Evolutionary conservation across 2,888 invertebrate genomes (phyloP), one percentile per base, ranked within the genome.

Genomic region (Drosophila dives): DNA sequence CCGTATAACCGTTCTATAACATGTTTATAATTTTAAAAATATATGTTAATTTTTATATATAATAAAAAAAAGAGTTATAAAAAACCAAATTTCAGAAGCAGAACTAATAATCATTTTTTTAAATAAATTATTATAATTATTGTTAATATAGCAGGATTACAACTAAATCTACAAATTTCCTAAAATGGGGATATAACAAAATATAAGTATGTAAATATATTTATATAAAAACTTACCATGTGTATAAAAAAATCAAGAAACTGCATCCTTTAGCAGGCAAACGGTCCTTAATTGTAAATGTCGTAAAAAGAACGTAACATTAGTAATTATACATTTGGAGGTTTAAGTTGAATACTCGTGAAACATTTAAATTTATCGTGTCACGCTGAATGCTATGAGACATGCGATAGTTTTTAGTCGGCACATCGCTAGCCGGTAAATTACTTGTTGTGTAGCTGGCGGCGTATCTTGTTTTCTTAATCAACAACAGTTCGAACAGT

Each of bases 341-440:
- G n/a, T n/a, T n/a, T 10, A 10, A 10, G 23, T 0, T 23, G 23
- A 23, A 15, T 23, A 45, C 7, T 45, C 15, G 3, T 17, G 2
- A 26, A 40, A 4, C 20, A 45, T 17, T 3, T 45, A 23, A 23
- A 54, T 38, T 33, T 36, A 26, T 48, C 26, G 51, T 48, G 6
- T 11, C 34, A 10, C 4, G 32, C 15, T 42, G 10, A 10, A 33
- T 15, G 12, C 2, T 20, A 20, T n/a, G 17, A 20, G n/a, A 2
- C 34, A 23, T 6, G 40, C 79, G 69, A 74, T 70, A 58, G 29
- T 45, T 58, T 42, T 29, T 10, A 65, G 10, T 66, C 51, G 20
- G 3, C 67, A 45, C 80, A 80, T 75, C 76, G 11, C 78, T 78
- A 78, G 40, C 78, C 78, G 78, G 78, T 60, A 75, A 64, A 55